Percentiles rank a stretch among this genome's conserved stretches.
phyloP scores from a whole-genome alignment of 2,888 invertebrate species.

The Platycnemis pennipes region DNA sequence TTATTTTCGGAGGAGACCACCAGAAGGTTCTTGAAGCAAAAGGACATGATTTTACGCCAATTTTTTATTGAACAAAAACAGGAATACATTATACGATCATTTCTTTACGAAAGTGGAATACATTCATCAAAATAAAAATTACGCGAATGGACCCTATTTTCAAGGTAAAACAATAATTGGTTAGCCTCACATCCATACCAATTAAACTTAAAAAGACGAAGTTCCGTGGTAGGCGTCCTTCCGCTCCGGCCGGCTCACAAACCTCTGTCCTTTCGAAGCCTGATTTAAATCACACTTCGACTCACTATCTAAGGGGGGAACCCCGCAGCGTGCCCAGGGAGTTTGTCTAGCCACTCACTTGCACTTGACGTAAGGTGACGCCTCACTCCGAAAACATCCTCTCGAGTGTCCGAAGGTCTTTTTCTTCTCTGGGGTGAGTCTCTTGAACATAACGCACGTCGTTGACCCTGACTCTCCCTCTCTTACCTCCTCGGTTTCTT shows the following conservation, averaged over 20 bases:
- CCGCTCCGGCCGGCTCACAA: not conserved
- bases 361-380: not conserved
- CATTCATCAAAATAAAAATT: too few relatives aligned
- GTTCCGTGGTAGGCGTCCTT: not conserved
- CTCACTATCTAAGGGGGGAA: not conserved
- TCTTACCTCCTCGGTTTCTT: not conserved
- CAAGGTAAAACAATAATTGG: not conserved
- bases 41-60: too few relatives aligned
- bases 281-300: not conserved
- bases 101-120: too few relatives aligned
- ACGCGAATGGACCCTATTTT: too few relatives aligned
- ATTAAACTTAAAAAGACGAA: not conserved
- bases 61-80: too few relatives aligned
- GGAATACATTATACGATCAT: too few relatives aligned
- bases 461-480: not conserved
- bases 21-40: too few relatives aligned
- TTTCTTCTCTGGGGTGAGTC: not conserved
- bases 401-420: not conserved
- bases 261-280: not conserved
- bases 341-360: not conserved
- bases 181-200: not conserved
- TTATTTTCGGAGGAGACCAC: too few relatives aligned
- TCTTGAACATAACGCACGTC: not conserved
- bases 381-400: not conserved
- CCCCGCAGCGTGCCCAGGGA: not conserved